Base-by-base conservation (phyloP, 1,140 invertebrate species). In the Ostrea edulis region DNA sequence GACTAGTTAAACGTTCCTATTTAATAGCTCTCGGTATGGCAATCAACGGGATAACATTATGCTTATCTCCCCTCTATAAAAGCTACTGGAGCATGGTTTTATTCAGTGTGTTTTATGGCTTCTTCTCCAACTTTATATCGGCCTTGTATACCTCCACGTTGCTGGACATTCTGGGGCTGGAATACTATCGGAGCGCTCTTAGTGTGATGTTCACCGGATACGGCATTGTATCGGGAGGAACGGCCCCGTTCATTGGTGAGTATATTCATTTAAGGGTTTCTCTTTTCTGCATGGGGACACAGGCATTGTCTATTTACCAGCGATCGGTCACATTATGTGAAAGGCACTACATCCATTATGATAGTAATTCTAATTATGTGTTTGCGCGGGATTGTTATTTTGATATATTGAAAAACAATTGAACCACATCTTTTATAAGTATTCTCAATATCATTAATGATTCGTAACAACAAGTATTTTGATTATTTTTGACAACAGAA, bases 201-300 rank as follows among this genome's bases (percentile, higher is more conserved):
- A 51, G 51, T 62, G 22, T 87, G 0, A 55, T 82, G 53, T 62
- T 51, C 8, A 29, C 58, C 20, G 54, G 53, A 7, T 55, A 83
- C 17, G 77, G 77, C 55, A 52, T 55, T 14, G 25, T 82, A 4
- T 22, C 53, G 1, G 81, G 86, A 22, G 29, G 22, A 35, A 62
- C 54, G 12, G 14, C 82, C 0, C 86, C 86, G n/a, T 29, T 87
- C 35, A 82, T 87, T 20, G 86, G 86, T 87, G 54, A 86, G 68
- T 81, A 5, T 14, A 54, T 35, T 11, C 17, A 8, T 29, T 9
- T 81, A 35, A 22, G 0, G 14, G 25, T 35, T 22, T 81, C 25
- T 81, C 25, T 81, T 25, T 62, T 20, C 20, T 20, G 9, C 54
- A 12, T 55, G 54, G 9, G 9, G 17, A 62, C 7, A 62, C 17